phyloP scores from a whole-genome alignment of 2,113 vertebrate species.

The Microcebus tavaratra region DNA sequence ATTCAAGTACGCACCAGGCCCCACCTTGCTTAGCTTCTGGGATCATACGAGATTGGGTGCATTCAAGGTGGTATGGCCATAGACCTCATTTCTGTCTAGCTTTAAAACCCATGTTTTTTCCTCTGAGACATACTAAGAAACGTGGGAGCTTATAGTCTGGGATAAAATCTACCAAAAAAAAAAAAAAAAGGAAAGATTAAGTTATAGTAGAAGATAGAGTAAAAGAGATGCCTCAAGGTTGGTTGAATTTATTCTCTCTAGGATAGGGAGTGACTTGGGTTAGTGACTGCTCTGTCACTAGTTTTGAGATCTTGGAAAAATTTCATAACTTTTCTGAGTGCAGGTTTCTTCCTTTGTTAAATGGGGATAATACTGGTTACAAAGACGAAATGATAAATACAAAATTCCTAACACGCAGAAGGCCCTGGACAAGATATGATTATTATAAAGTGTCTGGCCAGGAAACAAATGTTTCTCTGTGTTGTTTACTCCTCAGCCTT shows the following conservation, averaged over 20 bases:
- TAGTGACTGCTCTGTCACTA: slow-evolving; percentile 25
- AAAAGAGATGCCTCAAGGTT: neutral
- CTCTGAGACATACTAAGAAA: neutral
- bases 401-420: slow-evolving; percentile 4
- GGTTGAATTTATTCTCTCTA: neutral
- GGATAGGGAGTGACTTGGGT: neutral
- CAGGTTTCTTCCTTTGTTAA: slow-evolving; percentile 1
- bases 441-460: neutral
- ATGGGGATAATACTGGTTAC: slow-evolving; percentile 29
- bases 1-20: too few species aligned
- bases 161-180: neutral
- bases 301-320: slow-evolving; percentile 50
- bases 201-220: neutral
- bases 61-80: too few species aligned
- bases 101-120: slow-evolving; percentile 23
- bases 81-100: neutral
- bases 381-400: slow-evolving; percentile 28
- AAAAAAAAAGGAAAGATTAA: neutral
- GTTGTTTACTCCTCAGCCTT: slow-evolving; percentile 64
- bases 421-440: neutral
- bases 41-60: too few species aligned
- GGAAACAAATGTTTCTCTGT: slow-evolving; percentile 20
- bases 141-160: neutral
- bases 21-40: too few species aligned
- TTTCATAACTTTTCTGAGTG: slow-evolving; percentile 27